Base-by-base conservation (phyloP, 2,797 vertebrate species). In the Paramormyrops hopkinsi region DNA sequence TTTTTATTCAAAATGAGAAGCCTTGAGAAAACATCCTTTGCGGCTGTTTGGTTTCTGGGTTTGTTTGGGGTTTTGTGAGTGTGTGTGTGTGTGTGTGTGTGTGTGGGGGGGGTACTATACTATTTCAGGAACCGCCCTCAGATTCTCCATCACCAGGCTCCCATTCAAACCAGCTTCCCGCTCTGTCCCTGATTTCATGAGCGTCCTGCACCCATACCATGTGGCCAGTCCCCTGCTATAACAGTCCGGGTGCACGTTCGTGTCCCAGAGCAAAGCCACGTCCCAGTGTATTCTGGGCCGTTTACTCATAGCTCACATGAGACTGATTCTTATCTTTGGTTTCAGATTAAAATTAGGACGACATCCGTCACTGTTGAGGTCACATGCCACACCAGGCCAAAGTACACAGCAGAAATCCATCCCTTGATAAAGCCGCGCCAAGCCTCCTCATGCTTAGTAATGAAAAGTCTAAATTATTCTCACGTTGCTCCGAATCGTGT, bases 301-400 rank as follows among this genome's bases (percentile, higher is more conserved):
- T 92, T 96, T 95, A 94, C 94, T 96, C 96, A 96, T 87, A 93
- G 91, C 94, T 96, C 95, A 96, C 94, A 95, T 95, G 95, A 94
- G 95, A 92, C 92, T 94, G 94, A 95, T 94, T 93, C 91, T 25
- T 93, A 95, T 93, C 90, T 96, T 95, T 96, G 93, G 94, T 96
- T 95, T 96, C 94, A 95, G 92, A 94, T 93, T 95, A 94, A 96
- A 95, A 95, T 95, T 95, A 94, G 94, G 92, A 91, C 93, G 93
- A 94, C 94, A 93, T 94, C 90, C 87, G 93, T 90, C 91, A 93
- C 94, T 93, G 92, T 93, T 94, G 94, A 94, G 95, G 94, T 95
- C 95, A 94, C 92, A 92, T 92, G 93, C 93, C 93, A 93, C 92
- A 44, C 91, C 65, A 89, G 91, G 88, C 90, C 54, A 89, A 73